Base-by-base conservation (phyloP, 2,888 invertebrate species). In the Drosophila prostipennis region DNA sequence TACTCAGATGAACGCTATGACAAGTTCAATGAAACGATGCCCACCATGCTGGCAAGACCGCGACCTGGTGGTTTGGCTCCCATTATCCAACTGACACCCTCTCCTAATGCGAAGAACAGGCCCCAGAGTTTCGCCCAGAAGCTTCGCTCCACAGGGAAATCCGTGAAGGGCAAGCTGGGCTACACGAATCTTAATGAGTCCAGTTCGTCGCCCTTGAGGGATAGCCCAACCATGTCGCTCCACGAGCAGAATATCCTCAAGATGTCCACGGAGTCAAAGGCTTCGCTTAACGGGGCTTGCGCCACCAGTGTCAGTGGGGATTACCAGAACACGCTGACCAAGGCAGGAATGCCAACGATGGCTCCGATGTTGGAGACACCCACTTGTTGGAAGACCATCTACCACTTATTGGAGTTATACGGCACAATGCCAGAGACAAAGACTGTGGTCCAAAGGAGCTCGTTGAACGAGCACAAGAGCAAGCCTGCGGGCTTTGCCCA, bases 341-440 rank as follows among this genome's bases (percentile, higher is more conserved):
- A 92, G 67, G 89, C 90, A 39, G 87, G 82, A 13, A 70, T 79
- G 39, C 70, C 74, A 0, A 73, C 81, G 14, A 64, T 89, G 51
- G 87, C 89, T 0, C 89, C 90, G 3, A 42, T 89, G 60, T 49
- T 90, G 57, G 91, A 91, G 54, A 91, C 91, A 3, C 97, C 97
- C 11, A 95, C 96, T 80, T 98, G 98, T 90, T 99, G 98, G 98
- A 96, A 97, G 89, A 98, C 98, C 0, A 96, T 99, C 78, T 98
- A 98, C 91, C 96, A 97, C 91, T 93, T 99, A 71, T 93, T 99
- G 59, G 98, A 98, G 89, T 92, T 98, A 55, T 99, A 99, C 90
- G 98, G 98, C 6, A 97, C 96, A 52, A 96, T 97, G 95, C 98
- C 98, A 0, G 98, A 98, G 90, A 97, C 98, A 0, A 98, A 98